Base-by-base conservation (phyloP, 2,113 vertebrate species). In the Columba janthina region DNA sequence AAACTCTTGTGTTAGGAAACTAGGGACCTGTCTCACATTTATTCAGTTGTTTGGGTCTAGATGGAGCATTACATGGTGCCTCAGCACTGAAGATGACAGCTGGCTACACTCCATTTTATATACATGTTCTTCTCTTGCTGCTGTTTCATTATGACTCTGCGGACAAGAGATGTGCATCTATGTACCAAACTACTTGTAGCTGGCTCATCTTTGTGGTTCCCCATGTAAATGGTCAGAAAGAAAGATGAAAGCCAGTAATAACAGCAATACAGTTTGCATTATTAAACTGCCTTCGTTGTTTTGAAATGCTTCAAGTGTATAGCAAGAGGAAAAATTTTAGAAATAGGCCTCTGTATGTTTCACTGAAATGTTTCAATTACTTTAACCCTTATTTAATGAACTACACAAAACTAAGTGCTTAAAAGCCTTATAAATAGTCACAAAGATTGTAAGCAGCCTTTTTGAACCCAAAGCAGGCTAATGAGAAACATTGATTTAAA, bases 401-500 rank as follows among this genome's bases (percentile, higher is more conserved):
- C 46, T 91, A 3, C 28, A n/a, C 69, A 67, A 91, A 92, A 84
- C 89, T 40, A 60, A 92, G 48, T 54, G 46, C 90, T 91, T 94
- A 89, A 94, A 94, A 92, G 78, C 67, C 53, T 84, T 92, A 72
- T 44, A 88, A 97, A 92, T 92, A 84, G 76, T 77, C 75, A 84
- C 48, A 74, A 80, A 65, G 61, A 54, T 21, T 67, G 75, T 48
- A 86, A 93, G 65, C 48, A 90, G 65, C 42, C 56, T 64, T 88
- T 93, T 50, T 88, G 61, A 93, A 89, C 44, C 46, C 57, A 32
- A 67, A 84, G 76, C 53, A 84, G 50, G 19, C 85, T 92, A 93
- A 93, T 78, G 93, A 88, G 79, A 93, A 95, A 74, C 83, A 78
- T 40, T 46, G 60, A 65, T 94, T 96, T 96, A 90, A 93, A 96